Percentiles rank a stretch among this genome's conserved stretches.
These are phyloP conservation scores for Tanytarsus gracilentus DNA, from an alignment of 2,888 invertebrate genomes.

Conservation along the genomic window DNA sequence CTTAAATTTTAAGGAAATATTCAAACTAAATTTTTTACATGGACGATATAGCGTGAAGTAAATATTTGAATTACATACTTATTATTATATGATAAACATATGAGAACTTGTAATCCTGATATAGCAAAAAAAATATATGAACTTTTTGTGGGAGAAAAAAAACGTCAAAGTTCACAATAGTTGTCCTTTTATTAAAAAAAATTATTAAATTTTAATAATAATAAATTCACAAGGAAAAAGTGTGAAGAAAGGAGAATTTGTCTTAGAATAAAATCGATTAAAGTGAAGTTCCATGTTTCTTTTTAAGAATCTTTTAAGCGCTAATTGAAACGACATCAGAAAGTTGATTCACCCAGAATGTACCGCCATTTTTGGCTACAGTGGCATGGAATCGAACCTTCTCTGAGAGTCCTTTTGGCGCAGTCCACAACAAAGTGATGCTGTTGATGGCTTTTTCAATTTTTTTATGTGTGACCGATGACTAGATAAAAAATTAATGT, in stretches of 20 bases:
- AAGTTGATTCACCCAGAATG: conserved; percentile 62
- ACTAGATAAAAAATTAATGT: conserved; percentile 43
- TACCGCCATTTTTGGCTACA: conserved; percentile 57
- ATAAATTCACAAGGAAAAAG: conserved; percentile 5
- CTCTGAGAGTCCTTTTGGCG: conserved; percentile 53
- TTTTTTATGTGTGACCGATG: conserved; percentile 60
- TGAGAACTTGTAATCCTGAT: neutral
- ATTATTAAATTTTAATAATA: neutral
- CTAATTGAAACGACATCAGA: conserved; percentile 52
- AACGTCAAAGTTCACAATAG: neutral
- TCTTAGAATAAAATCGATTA: neutral
- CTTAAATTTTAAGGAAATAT: no score
- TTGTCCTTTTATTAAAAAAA: neutral
- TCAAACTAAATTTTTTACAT: no score
- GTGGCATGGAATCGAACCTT: conserved; percentile 59
- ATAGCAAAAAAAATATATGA: neutral
- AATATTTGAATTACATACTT: no score
- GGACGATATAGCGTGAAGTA: no score
- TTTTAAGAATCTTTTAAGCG: neutral
- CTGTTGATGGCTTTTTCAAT: conserved; percentile 50
- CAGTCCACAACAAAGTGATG: conserved; percentile 54
- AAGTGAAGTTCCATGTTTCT: no score
- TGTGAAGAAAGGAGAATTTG: neutral
- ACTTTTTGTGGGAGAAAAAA: neutral
- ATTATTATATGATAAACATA: neutral